Evolutionary conservation across 64 coral and sea anemone species (phyloP), one percentile per base, ranked within the genome.

Genomic region (Exaiptasia diaphana): DNA sequence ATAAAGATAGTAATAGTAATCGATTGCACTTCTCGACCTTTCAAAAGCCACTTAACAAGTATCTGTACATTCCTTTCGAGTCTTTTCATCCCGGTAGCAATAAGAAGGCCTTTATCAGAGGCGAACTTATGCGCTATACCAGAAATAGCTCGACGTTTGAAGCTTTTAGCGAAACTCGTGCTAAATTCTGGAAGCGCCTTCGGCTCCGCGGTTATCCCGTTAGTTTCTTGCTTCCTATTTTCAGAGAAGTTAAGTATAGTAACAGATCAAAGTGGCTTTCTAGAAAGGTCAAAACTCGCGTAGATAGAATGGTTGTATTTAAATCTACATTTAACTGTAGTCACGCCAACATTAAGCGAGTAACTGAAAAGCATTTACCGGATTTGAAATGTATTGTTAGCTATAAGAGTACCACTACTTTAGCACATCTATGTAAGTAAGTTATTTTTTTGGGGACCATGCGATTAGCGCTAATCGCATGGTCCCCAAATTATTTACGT

Each of bases 261-360:
- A 56, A 41, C 14, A 53, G 81, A 21, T n/a, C 0, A 2, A 33
- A 84, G 43, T 84, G 67, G 68, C 30, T 84, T 26, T 1, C 3
- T 42, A 57, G 17, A 25, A 73, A 48, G 40, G 4, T 7, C 48
- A 46, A 73, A 13, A 15, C 3, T 36, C 4, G 1, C 3, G 10
- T 5, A 21, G 26, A 46, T 10, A 57, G 28, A 38, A 23, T 53
- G n/a, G 31, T 79, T 68, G 74, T 87, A 54, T 79, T 87, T 70
- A 87, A 87, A 40, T 38, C 62, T 38, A 76, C 74, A 10, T 79
- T 67, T 55, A 87, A 78, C 75, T 69, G 74, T 46, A 87, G 85
- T 43, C 71, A 75, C 57, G 38, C 72, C 13, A 31, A 57, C 32
- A 60, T 85, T 23, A 85, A 85, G 36, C 29, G 33, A 41, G 44